These are phyloP conservation scores for Spatulosminthurus flaviceps DNA, from an alignment of 2,888 invertebrate species.

Conservation along the genomic window DNA sequence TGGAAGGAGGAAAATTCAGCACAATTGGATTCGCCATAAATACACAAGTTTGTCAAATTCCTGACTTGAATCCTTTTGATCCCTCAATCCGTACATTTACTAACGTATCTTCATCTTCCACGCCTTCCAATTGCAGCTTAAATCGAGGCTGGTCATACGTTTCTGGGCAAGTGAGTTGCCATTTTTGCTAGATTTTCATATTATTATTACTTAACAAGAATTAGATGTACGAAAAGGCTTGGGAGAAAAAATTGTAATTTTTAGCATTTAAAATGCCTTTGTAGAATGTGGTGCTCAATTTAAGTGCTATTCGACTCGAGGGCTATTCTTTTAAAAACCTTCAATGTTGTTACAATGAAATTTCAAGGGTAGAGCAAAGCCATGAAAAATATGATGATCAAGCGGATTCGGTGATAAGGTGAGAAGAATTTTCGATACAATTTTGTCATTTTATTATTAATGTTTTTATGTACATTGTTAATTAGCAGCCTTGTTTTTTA, in stretches of 20 bases:
- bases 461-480: not conserved
- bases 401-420: slow-evolving; percentile 20
- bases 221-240: too few species aligned
- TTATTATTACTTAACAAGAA: not conserved
- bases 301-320: slow-evolving; percentile 49
- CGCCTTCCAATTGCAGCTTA: slow-evolving; percentile 32
- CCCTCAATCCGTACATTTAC: slow-evolving; percentile 52
- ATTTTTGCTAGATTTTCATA: not conserved
- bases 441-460: not conserved
- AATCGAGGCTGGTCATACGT: slow-evolving; percentile 55
- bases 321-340: slow-evolving; percentile 52
- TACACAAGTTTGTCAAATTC: slow-evolving; percentile 54
- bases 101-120: slow-evolving; percentile 22
- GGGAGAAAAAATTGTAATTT: too few species aligned
- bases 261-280: not conserved
- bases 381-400: slow-evolving; percentile 46
- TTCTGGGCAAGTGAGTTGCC: slow-evolving; percentile 40
- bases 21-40: slow-evolving; percentile 53
- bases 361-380: slow-evolving; percentile 53
- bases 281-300: slow-evolving; percentile 53
- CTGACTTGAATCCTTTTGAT: slow-evolving; percentile 57
- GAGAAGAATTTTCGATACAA: not conserved
- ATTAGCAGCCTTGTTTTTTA: not conserved
- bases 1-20: slow-evolving; percentile 48
- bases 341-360: slow-evolving; percentile 52